Evolutionary conservation across 2,113 vertebrate species (phyloP).

Genomic region (Nycticryphes semicollaris): DNA sequence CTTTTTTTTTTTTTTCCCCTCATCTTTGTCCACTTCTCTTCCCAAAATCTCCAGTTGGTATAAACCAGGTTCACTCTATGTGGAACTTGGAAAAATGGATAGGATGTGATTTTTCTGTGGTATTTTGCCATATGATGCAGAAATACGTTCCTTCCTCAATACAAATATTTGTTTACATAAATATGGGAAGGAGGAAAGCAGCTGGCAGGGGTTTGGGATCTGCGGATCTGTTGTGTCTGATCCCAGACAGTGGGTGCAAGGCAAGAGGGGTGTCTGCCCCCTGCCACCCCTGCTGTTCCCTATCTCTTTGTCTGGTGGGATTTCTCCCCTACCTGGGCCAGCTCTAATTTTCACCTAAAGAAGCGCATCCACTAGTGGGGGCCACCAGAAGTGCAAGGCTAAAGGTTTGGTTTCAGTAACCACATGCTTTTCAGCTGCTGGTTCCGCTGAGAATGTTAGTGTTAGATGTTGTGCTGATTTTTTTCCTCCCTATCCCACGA

Average conservation of each 20-base stretch:
- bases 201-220: background rate
- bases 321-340: background rate
- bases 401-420: background rate
- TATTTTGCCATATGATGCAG: background rate
- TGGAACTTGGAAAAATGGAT: background rate
- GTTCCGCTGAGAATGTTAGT: fast-evolving
- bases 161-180: background rate
- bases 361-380: background rate
- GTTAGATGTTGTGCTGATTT: fast-evolving
- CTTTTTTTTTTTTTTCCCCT: background rate
- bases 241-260: background rate
- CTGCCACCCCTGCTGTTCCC: background rate
- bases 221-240: background rate
- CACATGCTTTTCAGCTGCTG: background rate
- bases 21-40: background rate
- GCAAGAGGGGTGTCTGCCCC: background rate
- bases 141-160: background rate
- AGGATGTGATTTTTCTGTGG: background rate
- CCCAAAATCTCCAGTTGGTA: background rate
- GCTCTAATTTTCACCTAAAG: background rate
- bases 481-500: background rate
- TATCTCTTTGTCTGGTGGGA: fast-evolving
- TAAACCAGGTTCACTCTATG: background rate
- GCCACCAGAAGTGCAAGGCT: background rate
- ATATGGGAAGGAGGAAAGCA: fast-evolving